Conservation (phyloP, 1,140 invertebrate genomes). For the Ptiloglossa arizonensis region DNA sequence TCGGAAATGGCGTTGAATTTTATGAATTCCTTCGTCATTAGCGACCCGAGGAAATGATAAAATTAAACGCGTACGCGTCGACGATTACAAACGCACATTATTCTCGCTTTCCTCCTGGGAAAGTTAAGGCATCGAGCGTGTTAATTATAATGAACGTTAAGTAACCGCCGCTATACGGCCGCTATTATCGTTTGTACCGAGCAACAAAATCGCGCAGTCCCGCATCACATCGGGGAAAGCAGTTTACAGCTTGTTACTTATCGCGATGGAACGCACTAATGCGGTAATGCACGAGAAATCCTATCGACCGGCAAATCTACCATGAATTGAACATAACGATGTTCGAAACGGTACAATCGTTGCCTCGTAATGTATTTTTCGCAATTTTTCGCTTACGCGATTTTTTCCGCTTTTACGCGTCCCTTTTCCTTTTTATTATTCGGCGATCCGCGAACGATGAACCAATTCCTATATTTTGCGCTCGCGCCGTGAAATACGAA, state of each 20-base stretch:
- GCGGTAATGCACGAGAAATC: conserved; percentile 61
- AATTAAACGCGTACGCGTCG: conserved; percentile 69
- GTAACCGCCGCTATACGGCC: conserved; percentile 69
- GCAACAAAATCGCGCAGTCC: conserved; percentile 64
- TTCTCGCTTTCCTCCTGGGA: conserved; percentile 81
- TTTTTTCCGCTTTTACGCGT: background rate
- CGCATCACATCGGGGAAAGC: conserved; percentile 61
- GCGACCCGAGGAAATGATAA: conserved; percentile 60
- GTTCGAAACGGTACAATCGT: conserved; percentile 38
- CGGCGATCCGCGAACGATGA: background rate
- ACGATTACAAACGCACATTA: conserved; percentile 77
- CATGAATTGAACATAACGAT: conserved; percentile 53
- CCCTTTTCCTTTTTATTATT: too few relatives aligned
- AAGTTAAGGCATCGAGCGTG: conserved; percentile 79
- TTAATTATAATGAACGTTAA: conserved; percentile 81
- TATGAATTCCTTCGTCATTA: conserved; percentile 55
- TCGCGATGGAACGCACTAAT: conserved; percentile 61
- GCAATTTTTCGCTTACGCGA: conserved; percentile 21
- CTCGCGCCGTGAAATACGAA: conserved; percentile 1
- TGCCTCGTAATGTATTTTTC: conserved; percentile 54
- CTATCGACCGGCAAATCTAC: conserved; percentile 65
- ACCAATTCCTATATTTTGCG: background rate
- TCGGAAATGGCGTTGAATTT: conserved; percentile 19
- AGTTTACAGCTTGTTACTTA: conserved; percentile 67
- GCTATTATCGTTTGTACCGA: conserved; percentile 61